Percentiles rank a stretch among this genome's conserved stretches.
Evolutionary conservation across 53 echinoderm and acorn worm species (phyloP).

Genomic region (Hippasteria phrygiana): DNA sequence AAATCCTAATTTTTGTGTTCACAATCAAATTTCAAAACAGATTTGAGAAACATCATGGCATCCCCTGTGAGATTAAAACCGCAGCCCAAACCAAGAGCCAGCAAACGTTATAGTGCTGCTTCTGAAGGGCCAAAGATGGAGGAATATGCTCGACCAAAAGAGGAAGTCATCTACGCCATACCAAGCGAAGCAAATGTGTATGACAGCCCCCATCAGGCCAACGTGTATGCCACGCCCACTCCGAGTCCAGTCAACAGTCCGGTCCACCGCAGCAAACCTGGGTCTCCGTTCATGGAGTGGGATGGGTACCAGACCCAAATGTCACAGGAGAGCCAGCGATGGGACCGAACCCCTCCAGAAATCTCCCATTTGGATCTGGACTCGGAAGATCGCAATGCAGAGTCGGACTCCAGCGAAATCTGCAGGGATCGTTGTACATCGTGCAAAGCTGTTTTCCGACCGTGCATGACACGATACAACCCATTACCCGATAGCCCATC

Average conservation of each 20-base stretch:
- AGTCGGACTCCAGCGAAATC: constrained; percentile 15
- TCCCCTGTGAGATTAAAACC: constrained; percentile 41
- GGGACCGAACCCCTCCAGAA: constrained; percentile 54
- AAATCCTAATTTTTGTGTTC: too few relatives aligned
- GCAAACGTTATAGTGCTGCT: not conserved
- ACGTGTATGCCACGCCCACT: constrained; percentile 32
- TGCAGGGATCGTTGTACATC: constrained; percentile 38
- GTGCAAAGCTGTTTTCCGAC: constrained; percentile 23
- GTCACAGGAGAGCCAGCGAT: constrained; percentile 19
- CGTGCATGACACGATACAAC: constrained; percentile 64
- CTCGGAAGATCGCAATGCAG: constrained; percentile 31
- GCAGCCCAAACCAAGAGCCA: constrained; percentile 32
- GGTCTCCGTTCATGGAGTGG: constrained; percentile 51
- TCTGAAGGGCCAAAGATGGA: not conserved
- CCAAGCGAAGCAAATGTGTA: constrained; percentile 43
- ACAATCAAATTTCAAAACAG: too few relatives aligned
- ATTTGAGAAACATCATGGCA: constrained; percentile 12
- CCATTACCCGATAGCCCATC: constrained; percentile 58
- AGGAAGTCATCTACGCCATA: constrained; percentile 55
- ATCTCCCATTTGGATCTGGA: constrained; percentile 50
- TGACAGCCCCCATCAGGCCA: constrained; percentile 7
- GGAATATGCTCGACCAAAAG: constrained; percentile 21
- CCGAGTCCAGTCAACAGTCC: constrained; percentile 27
- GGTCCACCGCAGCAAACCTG: constrained; percentile 56
- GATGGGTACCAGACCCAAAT: constrained; percentile 52